phyloP scores from a whole-genome alignment of 2,113 vertebrate species.

The Ammodytes marinus region DNA sequence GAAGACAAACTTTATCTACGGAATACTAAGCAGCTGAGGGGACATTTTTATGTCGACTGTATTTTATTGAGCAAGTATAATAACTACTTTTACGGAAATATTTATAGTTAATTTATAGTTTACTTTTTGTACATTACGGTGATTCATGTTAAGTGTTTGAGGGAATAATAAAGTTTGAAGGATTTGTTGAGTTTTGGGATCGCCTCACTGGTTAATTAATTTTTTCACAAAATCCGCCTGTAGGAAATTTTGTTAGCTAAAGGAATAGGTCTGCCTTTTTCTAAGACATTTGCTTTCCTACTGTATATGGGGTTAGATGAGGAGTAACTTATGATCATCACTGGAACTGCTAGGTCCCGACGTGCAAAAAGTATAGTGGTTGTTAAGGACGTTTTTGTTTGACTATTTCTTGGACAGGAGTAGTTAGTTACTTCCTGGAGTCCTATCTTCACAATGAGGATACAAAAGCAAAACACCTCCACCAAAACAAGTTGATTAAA shows the following conservation, averaged over 20 bases:
- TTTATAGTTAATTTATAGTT: slow-evolving; percentile 24
- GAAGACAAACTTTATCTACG: slow-evolving; percentile 27
- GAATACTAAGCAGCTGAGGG: slow-evolving; percentile 54
- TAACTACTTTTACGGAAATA: slow-evolving; percentile 40
- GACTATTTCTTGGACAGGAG: too few relatives aligned
- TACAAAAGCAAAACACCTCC: too few relatives aligned
- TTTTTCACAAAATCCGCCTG: background rate
- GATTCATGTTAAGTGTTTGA: slow-evolving; percentile 5
- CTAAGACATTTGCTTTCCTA: too few relatives aligned
- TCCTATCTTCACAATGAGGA: too few relatives aligned
- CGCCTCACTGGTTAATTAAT: background rate
- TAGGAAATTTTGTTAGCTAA: background rate
- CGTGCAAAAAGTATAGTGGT: too few relatives aligned
- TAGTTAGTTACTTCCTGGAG: too few relatives aligned
- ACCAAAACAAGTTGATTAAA: too few relatives aligned
- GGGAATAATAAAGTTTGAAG: slow-evolving; percentile 69
- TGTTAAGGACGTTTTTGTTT: too few relatives aligned
- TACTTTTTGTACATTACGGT: slow-evolving; percentile 56
- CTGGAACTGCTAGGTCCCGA: background rate
- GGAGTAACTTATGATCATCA: too few relatives aligned
- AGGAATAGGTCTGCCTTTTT: background rate
- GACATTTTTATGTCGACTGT: slow-evolving; percentile 25
- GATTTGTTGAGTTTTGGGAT: background rate
- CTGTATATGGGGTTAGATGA: too few relatives aligned
- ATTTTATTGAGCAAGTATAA: slow-evolving; percentile 40